Percentiles rank a stretch among this genome's conserved stretches.
These are phyloP conservation scores for Epizoanthus rinbou DNA, from an alignment of 92 coral and sea anemone species.

Conservation along the genomic window DNA sequence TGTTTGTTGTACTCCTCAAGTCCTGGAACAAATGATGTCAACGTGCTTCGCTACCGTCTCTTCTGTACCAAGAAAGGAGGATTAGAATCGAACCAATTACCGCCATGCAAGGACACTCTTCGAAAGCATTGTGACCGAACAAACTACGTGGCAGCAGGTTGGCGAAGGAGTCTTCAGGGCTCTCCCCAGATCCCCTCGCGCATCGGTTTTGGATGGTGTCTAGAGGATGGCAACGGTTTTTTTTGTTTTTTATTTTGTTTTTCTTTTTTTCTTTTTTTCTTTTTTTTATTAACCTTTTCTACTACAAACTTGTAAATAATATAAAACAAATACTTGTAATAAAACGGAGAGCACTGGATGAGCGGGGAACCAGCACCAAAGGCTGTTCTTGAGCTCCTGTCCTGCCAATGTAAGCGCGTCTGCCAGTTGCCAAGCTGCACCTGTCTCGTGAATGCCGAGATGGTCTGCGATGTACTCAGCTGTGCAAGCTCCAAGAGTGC, in stretches of 20 bases:
- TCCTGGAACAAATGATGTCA: conserved; percentile 46
- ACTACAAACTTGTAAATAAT: too few relatives aligned
- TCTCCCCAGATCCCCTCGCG: conserved; percentile 58
- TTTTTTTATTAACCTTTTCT: too few relatives aligned
- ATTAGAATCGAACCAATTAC: conserved; percentile 60
- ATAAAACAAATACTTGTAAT: too few relatives aligned
- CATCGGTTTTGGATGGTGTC: conserved; percentile 39
- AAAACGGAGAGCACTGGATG: conserved; percentile 33
- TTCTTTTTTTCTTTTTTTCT: too few relatives aligned
- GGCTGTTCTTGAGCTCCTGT: conserved; percentile 57
- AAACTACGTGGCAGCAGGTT: conserved; percentile 55
- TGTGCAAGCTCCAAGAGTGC: conserved; percentile 50
- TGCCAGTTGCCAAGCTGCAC: conserved; percentile 49
- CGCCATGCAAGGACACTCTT: conserved; percentile 50
- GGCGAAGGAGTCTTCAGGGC: conserved; percentile 60
- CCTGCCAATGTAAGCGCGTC: conserved; percentile 52
- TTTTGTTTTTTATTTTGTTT: too few relatives aligned
- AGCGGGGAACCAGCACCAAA: conserved; percentile 36
- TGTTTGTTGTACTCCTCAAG: conserved; percentile 48
- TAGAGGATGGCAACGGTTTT: too few relatives aligned
- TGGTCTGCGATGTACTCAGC: conserved; percentile 42
- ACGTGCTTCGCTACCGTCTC: conserved; percentile 51
- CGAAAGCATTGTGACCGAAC: conserved; percentile 49
- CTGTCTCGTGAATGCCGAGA: conserved; percentile 44
- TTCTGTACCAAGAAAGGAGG: conserved; percentile 58